Base-by-base conservation (phyloP, 2,888 invertebrate genomes). In the Cephus runcator region DNA sequence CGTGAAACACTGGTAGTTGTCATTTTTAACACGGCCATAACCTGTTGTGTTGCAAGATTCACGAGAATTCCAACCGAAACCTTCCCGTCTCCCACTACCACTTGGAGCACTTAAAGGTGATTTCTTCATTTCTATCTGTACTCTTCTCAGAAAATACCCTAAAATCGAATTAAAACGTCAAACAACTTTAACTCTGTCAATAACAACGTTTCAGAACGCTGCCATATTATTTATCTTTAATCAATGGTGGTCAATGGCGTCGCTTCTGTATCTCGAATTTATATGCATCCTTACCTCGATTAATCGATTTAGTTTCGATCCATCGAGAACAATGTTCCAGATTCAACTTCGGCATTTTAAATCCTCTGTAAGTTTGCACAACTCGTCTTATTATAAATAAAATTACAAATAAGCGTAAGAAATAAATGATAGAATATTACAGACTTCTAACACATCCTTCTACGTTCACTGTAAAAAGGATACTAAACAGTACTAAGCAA, bases 81-180 rank as follows among this genome's bases (percentile, higher is more conserved):
- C 79, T 35, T 80, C 79, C 15, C 78, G 78, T 11, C 76, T 77
- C 9, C 78, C 82, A 74, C 83, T 84, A 23, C 85, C 81, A 56
- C 84, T 80, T 30, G 87, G 86, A 34, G 84, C 86, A 81, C 86
- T 89, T 73, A 90, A 84, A 23, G 88, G 88, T 34, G 90, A 87
- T 76, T 86, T 90, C 73, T 79, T 87, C 90, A 89, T 89, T 76
- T 81, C 69, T 76, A 23, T 56, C 56, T 56, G 56, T 56, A 71
- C 23, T 71, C 15, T 71, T 71, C 11, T 74, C 35, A 31, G 4
- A 36, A 12, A 71, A 33, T 33, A 31, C 23, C 71, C 71, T 69
- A 40, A 71, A 56, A 56, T 56, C 56, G 56, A 56, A 56, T 56
- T 23, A 40, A 69, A 71, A 33, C 23, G 71, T 71, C 11, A 34